Evolutionary conservation across 1,140 invertebrate species (phyloP).

Genomic region (Muscidifurax raptorellus): DNA sequence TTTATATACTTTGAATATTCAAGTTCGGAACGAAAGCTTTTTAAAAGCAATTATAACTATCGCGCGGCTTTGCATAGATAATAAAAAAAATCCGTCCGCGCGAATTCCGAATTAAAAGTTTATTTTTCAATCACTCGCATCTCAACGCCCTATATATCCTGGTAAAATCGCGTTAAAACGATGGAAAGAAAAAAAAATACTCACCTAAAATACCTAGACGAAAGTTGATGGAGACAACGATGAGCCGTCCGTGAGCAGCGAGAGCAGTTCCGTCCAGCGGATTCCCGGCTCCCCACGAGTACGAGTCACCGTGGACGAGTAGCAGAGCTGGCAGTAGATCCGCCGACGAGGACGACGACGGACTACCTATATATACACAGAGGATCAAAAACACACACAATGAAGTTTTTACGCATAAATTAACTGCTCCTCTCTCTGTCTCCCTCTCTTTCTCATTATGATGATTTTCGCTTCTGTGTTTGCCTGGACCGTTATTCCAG

Average conservation of each 20-base stretch:
- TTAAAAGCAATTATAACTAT: no score
- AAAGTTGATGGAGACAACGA: conserved; percentile 98
- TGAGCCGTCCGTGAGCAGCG: conserved; percentile 91
- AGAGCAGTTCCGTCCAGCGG: conserved; percentile 95
- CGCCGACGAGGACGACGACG: conserved; percentile 54
- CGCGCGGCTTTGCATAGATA: no score
- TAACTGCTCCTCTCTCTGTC: not conserved
- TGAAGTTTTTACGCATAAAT: not conserved
- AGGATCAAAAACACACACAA: not conserved
- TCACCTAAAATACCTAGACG: conserved; percentile 96
- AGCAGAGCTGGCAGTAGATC: conserved; percentile 85
- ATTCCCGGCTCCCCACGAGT: conserved; percentile 95
- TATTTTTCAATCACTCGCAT: no score
- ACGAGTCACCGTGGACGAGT: conserved; percentile 96
- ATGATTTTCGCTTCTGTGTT: not conserved
- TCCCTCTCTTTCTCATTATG: not conserved
- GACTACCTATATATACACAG: conserved; percentile 61
- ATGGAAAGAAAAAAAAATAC: conserved; percentile 60
- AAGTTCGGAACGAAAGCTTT: no score
- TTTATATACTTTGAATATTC: no score
- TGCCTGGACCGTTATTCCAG: not conserved
- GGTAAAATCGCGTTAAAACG: no score
- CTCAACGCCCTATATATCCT: no score
- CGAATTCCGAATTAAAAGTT: no score
- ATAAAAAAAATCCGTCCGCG: no score